phyloP scores from a whole-genome alignment of 2,113 vertebrate genomes.

The Rostratula benghalensis region DNA sequence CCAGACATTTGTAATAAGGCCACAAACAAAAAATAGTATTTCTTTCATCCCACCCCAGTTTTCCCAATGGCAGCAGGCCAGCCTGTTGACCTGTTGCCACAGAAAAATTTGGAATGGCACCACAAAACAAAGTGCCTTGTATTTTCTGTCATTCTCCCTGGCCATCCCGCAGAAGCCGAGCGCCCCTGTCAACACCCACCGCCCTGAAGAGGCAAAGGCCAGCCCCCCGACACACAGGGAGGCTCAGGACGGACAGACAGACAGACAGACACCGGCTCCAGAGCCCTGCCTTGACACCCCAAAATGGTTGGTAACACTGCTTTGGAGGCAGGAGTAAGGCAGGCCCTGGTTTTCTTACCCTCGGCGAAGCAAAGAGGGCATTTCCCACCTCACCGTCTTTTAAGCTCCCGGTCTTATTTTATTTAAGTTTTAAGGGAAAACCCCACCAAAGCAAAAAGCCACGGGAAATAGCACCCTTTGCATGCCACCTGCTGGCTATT shows the following conservation, averaged over 20 bases:
- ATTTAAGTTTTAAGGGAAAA: background rate
- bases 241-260: background rate
- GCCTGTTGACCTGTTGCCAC: constrained; percentile 65
- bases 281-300: background rate
- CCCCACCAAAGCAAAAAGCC: background rate
- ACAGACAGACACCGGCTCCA: background rate
- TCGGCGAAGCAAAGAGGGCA: background rate
- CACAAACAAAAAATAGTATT: constrained; percentile 59
- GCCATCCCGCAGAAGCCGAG: background rate
- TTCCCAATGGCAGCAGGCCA: constrained; percentile 72
- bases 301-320: background rate
- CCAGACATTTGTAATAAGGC: constrained; percentile 72
- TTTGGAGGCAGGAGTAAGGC: background rate
- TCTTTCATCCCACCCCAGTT: constrained; percentile 43
- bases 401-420: background rate
- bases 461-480: constrained; percentile 45
- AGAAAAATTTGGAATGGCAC: constrained; percentile 34
- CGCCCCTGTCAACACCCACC: background rate
- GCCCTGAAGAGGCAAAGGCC: background rate
- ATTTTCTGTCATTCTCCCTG: background rate
- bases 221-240: background rate
- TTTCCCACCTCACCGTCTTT: background rate
- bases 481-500: constrained; percentile 69
- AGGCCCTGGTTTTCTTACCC: background rate
- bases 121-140: background rate